Conservation (phyloP, 2,888 invertebrate genomes). For the Cerastis leucographa region DNA sequence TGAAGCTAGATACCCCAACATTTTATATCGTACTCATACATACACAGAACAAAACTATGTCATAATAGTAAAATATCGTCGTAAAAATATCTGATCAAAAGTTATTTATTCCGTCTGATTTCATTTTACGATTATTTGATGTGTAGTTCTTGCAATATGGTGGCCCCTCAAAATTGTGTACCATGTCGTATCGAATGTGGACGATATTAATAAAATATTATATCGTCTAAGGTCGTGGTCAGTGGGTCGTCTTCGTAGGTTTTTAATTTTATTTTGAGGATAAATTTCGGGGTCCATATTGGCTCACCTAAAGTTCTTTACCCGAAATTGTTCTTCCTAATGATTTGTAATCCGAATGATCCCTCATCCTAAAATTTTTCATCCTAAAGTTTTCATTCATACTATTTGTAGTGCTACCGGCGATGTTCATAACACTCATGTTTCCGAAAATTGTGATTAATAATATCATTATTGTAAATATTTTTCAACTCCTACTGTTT, state of each 20-base stretch:
- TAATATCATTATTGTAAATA: no score
- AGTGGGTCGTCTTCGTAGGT: no score
- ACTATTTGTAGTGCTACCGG: no score
- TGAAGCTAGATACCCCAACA: neutral
- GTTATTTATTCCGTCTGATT: constrained; percentile 63
- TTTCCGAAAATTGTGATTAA: no score
- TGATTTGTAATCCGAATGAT: no score
- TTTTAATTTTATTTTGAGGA: constrained; percentile 16
- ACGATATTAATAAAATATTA: constrained; percentile 42
- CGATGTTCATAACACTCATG: no score
- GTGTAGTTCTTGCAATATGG: constrained; percentile 52
- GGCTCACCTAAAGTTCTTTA: no score
- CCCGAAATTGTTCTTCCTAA: no score
- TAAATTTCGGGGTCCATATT: no score
- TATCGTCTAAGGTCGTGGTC: neutral
- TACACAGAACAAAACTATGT: constrained; percentile 34
- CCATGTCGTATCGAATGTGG: constrained; percentile 30
- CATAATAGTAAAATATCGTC: constrained; percentile 55
- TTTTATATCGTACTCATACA: constrained; percentile 11
- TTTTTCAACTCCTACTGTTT: no score
- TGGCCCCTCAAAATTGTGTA: constrained; percentile 41
- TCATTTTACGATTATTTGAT: constrained; percentile 66
- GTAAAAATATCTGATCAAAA: constrained; percentile 64
- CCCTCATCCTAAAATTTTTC: no score
- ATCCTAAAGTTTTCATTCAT: no score